A percentile compares a stretch with the other conserved stretches of the same genome.
Evolutionary conservation across 2,888 invertebrate species (phyloP).

Genomic region (Epiblema foenella): DNA sequence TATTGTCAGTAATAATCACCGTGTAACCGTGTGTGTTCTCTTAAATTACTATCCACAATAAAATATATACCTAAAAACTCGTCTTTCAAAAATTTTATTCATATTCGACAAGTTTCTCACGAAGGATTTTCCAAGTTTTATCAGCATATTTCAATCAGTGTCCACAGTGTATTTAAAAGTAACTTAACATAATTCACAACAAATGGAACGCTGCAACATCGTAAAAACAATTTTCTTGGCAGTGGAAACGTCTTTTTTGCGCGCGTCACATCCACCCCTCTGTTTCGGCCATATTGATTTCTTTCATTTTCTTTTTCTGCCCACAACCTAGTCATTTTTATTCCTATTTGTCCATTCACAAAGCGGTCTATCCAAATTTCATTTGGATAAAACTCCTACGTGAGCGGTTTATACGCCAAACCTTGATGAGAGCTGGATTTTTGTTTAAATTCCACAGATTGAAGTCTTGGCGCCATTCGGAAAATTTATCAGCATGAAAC

Average conservation of each 20-base stretch:
- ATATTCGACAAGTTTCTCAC: background rate
- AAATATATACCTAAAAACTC: background rate
- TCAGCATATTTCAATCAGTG: constrained; percentile 11
- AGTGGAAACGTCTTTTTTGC: constrained; percentile 28
- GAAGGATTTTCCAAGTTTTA: background rate
- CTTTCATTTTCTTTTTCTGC: constrained; percentile 72
- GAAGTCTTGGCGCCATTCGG: constrained; percentile 44
- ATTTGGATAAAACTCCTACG: constrained; percentile 68
- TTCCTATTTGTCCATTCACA: constrained; percentile 70
- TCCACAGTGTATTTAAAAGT: constrained; percentile 10
- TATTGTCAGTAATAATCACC: too few relatives aligned
- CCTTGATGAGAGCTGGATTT: constrained; percentile 59
- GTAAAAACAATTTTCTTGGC: constrained; percentile 44
- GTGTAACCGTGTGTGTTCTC: too few relatives aligned
- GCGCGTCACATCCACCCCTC: constrained; percentile 52
- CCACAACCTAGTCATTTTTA: constrained; percentile 67
- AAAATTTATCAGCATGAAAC: constrained; percentile 5
- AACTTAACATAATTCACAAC: constrained; percentile 30
- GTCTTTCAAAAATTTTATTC: background rate
- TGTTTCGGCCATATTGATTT: constrained; percentile 72
- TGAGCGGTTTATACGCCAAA: constrained; percentile 61
- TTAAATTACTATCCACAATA: background rate
- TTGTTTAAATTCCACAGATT: constrained; percentile 58
- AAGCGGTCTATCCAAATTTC: constrained; percentile 69
- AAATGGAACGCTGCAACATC: constrained; percentile 27